phyloP scores from a whole-genome alignment of 1,140 invertebrate genomes.

The Orchestia grillus region DNA sequence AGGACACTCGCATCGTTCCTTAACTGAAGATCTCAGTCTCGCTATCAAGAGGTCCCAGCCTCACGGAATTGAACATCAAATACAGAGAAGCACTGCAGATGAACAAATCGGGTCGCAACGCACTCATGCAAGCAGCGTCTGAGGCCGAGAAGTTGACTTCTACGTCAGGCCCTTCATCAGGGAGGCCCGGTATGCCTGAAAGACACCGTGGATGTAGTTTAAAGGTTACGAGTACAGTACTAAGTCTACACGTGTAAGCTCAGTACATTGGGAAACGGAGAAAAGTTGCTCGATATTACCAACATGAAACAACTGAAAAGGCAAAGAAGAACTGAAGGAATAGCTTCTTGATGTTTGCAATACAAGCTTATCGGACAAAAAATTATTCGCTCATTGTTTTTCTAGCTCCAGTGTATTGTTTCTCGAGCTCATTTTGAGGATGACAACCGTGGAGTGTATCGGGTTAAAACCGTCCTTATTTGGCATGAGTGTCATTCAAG shows the following conservation, averaged over 20 bases:
- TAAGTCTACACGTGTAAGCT: background rate
- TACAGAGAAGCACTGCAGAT: background rate
- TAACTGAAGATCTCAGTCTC: background rate
- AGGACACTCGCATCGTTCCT: too few species aligned
- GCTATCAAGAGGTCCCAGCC: background rate
- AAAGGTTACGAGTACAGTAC: background rate
- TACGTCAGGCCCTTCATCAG: background rate
- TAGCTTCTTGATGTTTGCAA: too few species aligned
- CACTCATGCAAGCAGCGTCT: background rate
- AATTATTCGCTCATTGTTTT: too few species aligned
- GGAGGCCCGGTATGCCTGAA: background rate
- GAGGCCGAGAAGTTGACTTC: background rate
- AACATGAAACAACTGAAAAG: background rate
- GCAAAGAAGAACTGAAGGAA: too few species aligned
- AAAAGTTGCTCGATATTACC: background rate
- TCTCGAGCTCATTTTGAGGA: too few species aligned
- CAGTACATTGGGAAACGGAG: background rate
- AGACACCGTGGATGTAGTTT: background rate
- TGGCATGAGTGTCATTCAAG: too few species aligned
- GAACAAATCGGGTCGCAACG: background rate
- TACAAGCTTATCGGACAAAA: too few species aligned
- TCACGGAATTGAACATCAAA: background rate
- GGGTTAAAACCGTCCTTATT: too few species aligned
- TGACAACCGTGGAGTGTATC: too few species aligned
- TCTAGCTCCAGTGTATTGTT: too few species aligned